Base-by-base conservation (phyloP, 2,797 vertebrate species). In the Arctocebus calabarensis region DNA sequence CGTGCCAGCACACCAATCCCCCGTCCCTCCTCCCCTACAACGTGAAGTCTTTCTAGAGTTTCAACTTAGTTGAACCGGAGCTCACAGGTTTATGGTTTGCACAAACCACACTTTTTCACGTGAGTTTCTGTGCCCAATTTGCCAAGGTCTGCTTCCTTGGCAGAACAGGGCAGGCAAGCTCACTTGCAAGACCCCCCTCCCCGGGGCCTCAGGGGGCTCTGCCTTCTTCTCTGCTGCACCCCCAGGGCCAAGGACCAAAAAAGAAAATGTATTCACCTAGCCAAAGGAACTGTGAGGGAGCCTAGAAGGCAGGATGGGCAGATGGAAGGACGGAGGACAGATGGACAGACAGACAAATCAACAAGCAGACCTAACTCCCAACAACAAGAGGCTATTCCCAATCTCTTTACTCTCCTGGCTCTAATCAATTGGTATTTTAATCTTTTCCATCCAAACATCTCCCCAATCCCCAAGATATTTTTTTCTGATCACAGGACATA, bases 271-370 rank as follows among this genome's bases (percentile, higher is more conserved):
- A 5, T 17, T 43, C 48, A 12, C 45, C 45, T 48, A 23, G 20
- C 17, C 40, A 61, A 40, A 22, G 19, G 0, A 12, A 43, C 34
- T 4, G 12, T 9, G 11, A 12, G 45, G 45, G 45, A 48, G 45
- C 45, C 45, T 48, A 12, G 45, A 48, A 48, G 45, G 45, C 45
- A 1, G 45, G 25, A n/a, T 4, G 32, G 34, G 3, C 4, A 37
- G 3, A 3, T 0, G 1, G 3, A 4, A 1, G 12, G 22, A 55
- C 2, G 25, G 64, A 37, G 25, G 64, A 40, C 40, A 40, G 40
- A 40, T 19, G 45, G 19, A 70, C 2, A 23, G 34, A 48, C 0
- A 40, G 4, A 34, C 3, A n/a, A 19, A 3, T 0, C 23, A 27
- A 14, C 2, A 11, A 40, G 62, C 25, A 73, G 25, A 27, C 13